phyloP scores from a whole-genome alignment of 2,113 vertebrate genomes.

The Pteropus alecto region DNA sequence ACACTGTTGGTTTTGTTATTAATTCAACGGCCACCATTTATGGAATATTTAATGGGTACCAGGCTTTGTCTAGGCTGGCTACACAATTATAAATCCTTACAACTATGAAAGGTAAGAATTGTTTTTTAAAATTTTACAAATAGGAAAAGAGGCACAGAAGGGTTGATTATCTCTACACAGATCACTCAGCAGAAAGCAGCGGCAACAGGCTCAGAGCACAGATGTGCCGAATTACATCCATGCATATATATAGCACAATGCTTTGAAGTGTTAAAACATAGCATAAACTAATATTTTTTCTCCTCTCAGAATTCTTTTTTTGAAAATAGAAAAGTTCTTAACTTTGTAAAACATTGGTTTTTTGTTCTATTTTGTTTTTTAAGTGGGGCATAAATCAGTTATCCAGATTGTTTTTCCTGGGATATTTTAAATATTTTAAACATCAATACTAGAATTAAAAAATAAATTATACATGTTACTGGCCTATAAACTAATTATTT shows the following conservation, averaged over 20 bases:
- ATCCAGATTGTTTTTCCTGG: background rate
- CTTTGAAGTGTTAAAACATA: background rate
- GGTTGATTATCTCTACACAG: background rate
- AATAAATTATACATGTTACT: background rate
- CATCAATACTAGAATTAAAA: background rate
- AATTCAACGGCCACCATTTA: background rate
- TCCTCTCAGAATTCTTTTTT: background rate
- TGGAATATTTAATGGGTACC: background rate
- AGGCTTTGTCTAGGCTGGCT: background rate
- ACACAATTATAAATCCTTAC: background rate
- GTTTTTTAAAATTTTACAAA: background rate
- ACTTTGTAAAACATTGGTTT: background rate
- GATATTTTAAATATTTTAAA: background rate
- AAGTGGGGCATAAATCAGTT: background rate
- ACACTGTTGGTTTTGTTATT: background rate
- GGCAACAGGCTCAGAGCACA: rapidly evolving
- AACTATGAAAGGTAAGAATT: background rate
- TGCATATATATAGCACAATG: rapidly evolving
- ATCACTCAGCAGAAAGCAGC: background rate
- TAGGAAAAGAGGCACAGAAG: background rate
- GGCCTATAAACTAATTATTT: background rate
- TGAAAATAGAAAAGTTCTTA: background rate
- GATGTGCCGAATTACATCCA: rapidly evolving
- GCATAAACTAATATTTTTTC: background rate
- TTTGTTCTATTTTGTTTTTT: background rate